Percentiles rank a stretch among this genome's conserved stretches.
These are phyloP conservation scores for Mus pahari DNA, from an alignment of 2,113 vertebrate species.

Conservation along the genomic window DNA sequence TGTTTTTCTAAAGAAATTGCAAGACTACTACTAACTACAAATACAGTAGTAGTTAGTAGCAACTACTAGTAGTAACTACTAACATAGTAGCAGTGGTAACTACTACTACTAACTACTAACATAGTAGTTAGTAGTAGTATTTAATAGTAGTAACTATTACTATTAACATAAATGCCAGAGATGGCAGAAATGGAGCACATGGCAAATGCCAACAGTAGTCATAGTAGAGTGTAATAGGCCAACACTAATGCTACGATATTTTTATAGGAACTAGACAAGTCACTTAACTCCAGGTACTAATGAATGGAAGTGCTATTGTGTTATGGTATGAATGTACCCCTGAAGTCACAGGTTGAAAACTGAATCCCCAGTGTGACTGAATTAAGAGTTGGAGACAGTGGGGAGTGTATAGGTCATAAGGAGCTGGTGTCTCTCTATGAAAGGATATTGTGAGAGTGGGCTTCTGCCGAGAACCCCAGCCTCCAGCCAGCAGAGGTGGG, in stretches of 20 bases:
- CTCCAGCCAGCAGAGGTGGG: too few relatives aligned
- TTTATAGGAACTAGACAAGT: neutral
- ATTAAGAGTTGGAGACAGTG: rapidly evolving
- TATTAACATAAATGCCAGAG: too few relatives aligned
- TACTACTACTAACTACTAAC: too few relatives aligned
- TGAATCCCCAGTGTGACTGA: neutral
- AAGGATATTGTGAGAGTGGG: rapidly evolving
- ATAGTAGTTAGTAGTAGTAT: too few relatives aligned
- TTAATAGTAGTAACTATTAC: too few relatives aligned
- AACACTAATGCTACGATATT: neutral
- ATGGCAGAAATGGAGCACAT: too few relatives aligned
- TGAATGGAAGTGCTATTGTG: neutral
- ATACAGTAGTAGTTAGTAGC: too few relatives aligned
- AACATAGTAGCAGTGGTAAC: too few relatives aligned
- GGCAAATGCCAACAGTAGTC: neutral
- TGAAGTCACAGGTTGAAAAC: neutral
- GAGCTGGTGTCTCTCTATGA: neutral
- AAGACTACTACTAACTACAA: neutral
- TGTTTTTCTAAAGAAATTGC: constrained; percentile 52
- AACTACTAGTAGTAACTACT: too few relatives aligned
- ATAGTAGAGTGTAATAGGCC: neutral
- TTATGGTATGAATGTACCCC: neutral
- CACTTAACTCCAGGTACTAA: neutral
- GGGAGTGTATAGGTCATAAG: neutral
- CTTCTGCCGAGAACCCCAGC: too few relatives aligned